Percentiles rank a stretch among this genome's conserved stretches.
Evolutionary conservation across 2,888 invertebrate species (phyloP).

Genomic region (Luffia ferchaultella): DNA sequence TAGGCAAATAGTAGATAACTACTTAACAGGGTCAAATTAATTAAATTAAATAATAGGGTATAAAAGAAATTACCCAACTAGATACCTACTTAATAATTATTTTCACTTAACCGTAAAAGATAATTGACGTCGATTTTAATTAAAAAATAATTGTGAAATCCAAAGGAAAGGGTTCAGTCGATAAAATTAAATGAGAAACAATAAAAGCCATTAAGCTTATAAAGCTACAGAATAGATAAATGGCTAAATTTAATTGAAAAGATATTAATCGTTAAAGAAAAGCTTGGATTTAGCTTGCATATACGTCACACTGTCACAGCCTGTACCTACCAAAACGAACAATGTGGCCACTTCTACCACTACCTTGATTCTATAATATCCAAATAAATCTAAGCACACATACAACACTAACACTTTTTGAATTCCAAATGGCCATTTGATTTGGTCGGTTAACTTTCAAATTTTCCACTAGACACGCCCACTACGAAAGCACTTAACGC

Average conservation of each 20-base stretch:
- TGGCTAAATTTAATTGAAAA: slow-evolving; percentile 64
- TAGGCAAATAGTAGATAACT: no score
- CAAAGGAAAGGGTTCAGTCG: no score
- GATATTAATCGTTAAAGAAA: slow-evolving; percentile 30
- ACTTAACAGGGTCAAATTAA: no score
- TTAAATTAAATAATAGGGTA: no score
- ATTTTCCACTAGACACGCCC: slow-evolving; percentile 44
- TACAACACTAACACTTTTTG: slow-evolving; percentile 24
- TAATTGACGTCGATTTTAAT: no score
- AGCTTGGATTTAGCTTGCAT: slow-evolving; percentile 8
- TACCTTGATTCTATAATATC: slow-evolving; percentile 54
- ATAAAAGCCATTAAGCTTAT: no score
- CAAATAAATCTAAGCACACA: slow-evolving; percentile 41
- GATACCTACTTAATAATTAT: no score
- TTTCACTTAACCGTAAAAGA: no score
- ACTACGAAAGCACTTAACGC: slow-evolving; percentile 49
- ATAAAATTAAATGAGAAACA: no score
- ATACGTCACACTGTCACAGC: not conserved
- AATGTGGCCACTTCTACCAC: slow-evolving; percentile 15
- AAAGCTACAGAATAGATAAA: no score
- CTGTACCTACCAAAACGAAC: not conserved
- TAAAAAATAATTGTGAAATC: no score
- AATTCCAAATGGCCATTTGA: slow-evolving; percentile 38
- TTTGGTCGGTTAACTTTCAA: slow-evolving; percentile 50
- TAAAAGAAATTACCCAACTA: no score